phyloP scores from a whole-genome alignment of 2,113 vertebrate genomes.

The Poecilia latipinna region DNA sequence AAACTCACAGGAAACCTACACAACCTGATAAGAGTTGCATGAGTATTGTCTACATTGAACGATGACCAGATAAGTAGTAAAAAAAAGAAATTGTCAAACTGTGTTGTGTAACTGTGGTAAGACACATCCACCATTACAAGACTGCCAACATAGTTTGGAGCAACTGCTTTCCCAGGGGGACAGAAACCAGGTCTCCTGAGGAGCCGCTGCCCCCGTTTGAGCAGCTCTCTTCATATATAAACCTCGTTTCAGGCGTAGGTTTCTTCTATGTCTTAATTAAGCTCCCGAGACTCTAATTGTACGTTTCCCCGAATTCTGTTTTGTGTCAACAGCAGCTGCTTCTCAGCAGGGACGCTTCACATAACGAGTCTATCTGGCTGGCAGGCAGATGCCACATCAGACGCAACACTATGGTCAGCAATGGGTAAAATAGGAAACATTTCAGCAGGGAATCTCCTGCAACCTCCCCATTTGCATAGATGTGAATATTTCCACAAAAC shows the following conservation, averaged over 20 bases:
- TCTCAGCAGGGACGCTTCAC: slow-evolving; percentile 15
- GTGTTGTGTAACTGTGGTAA: neutral
- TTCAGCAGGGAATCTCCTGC: too few relatives aligned
- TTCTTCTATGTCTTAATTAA: slow-evolving; percentile 53
- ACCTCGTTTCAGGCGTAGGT: slow-evolving; percentile 14
- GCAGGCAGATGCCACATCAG: slow-evolving; percentile 22
- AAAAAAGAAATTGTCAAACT: slow-evolving; percentile 2
- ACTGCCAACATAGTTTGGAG: slow-evolving; percentile 19
- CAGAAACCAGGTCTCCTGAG: slow-evolving; percentile 15
- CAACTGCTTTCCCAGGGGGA: slow-evolving; percentile 29
- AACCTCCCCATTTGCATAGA: neutral
- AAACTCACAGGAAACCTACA: neutral
- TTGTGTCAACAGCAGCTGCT: slow-evolving; percentile 44
- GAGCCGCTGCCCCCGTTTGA: slow-evolving; percentile 3
- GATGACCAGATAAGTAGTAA: too few relatives aligned
- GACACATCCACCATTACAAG: neutral
- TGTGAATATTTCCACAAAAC: neutral
- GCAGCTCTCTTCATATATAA: slow-evolving; percentile 13
- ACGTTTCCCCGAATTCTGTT: slow-evolving; percentile 29
- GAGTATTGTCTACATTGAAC: neutral
- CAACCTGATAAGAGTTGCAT: neutral
- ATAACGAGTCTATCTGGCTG: neutral
- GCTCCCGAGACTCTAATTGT: slow-evolving; percentile 35
- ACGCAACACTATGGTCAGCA: neutral
- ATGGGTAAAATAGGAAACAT: neutral